Base-by-base conservation (phyloP, 2,888 invertebrate species). In the Drosophila paramelanica region DNA sequence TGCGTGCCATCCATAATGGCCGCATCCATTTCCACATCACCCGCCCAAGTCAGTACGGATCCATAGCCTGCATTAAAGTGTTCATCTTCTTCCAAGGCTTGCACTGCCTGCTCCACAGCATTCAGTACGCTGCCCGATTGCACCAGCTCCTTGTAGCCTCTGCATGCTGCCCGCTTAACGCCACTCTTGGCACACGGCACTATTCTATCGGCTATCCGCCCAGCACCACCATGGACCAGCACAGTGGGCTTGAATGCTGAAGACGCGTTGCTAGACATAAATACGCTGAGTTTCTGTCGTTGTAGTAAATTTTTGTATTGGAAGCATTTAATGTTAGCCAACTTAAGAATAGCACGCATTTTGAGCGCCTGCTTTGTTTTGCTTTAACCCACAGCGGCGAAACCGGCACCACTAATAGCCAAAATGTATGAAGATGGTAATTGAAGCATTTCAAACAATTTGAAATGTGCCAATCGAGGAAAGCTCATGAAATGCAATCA, bases 21-120 rank as follows among this genome's bases (percentile, higher is more conserved):
- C 0, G 97, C 96, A 93, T 97, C 97, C 95, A 97, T 96, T 93
- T 97, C 97, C 0, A 97, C 95, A 82, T 95, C 94, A 3, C 96
- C 97, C 53, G 95, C 94, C 14, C 94, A 89, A 81, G 95, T 97
- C 64, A 97, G 92, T 6, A 96, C 96, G 0, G 97, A 95, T 2
- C 97, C 97, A 89, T 94, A 95, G 2, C 97, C 97, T 50, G 97
- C 96, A 93, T 97, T 97, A 89, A 97, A 97, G 50, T 94, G 94
- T 81, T 95, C 94, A 92, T 96, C 95, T 69, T 95, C 94, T 91
- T 97, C 97, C 94, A 97, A 94, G 13, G 93, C 92, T 14, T 94
- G 93, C 1, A 97, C 95, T 11, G 97, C 96, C 20, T 94, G 95
- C 92, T 96, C 96, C 0, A 96, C 96, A 3, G 96, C 96, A 90